These are phyloP conservation scores for Denticeps clupeoides DNA, from an alignment of 2,797 vertebrate species.

Conservation along the genomic window DNA sequence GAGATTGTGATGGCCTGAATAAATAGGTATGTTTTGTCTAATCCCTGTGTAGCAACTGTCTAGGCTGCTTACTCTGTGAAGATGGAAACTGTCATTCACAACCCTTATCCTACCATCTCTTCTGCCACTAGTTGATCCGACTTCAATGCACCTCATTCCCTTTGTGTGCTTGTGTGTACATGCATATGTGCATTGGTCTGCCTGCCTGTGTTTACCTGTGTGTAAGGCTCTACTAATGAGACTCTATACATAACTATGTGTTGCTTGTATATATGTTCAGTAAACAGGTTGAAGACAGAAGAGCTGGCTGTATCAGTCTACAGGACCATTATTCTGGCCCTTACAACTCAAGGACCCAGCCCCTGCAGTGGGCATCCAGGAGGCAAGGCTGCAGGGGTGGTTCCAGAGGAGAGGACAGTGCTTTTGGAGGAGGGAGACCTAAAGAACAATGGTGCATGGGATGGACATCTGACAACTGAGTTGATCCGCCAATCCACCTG, in stretches of 20 bases:
- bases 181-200: constrained; percentile 3
- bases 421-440: too few species aligned
- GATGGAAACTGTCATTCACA: constrained; percentile 51
- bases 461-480: too few species aligned
- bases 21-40: constrained; percentile 49
- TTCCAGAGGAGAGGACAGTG: not conserved
- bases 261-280: not conserved
- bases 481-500: too few species aligned
- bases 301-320: too few species aligned
- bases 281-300: too few species aligned
- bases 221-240: not conserved
- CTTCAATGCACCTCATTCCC: constrained; percentile 34
- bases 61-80: constrained; percentile 46
- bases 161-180: constrained; percentile 12
- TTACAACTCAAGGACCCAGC: too few species aligned
- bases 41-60: too few species aligned
- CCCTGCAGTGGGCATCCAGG: too few species aligned
- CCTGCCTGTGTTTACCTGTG: not conserved
- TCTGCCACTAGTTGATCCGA: constrained; percentile 61
- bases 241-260: not conserved
- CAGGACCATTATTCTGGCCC: too few species aligned
- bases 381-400: too few species aligned
- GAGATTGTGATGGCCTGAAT: constrained; percentile 34
- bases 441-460: too few species aligned
- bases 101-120: constrained; percentile 49